Conservation (phyloP, 2,797 vertebrate genomes). For the Spatula clypeata region DNA sequence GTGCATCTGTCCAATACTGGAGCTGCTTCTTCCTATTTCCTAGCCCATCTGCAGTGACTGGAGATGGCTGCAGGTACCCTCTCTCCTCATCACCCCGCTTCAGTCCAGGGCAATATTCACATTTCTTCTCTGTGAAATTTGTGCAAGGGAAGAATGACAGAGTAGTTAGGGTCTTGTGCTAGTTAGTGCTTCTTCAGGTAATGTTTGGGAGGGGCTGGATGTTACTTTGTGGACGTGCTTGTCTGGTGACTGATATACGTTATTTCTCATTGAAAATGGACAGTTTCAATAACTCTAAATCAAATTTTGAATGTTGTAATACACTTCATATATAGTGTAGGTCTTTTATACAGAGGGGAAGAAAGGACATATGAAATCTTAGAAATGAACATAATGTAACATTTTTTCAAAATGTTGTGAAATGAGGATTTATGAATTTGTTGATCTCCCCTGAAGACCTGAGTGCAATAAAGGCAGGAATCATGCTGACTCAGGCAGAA, state of each 20-base stretch:
- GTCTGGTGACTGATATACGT: accelerated
- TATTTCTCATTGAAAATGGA: background rate
- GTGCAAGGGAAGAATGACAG: background rate
- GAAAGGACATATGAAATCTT: background rate
- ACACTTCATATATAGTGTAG: accelerated
- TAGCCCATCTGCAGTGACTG: accelerated
- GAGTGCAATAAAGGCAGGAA: background rate
- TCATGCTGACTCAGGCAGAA: constrained; percentile 6
- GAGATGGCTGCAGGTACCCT: background rate
- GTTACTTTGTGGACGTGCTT: background rate
- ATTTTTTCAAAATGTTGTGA: constrained; percentile 18
- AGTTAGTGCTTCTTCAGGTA: background rate
- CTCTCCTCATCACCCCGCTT: background rate
- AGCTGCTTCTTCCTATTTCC: background rate
- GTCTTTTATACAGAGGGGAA: background rate
- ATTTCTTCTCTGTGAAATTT: background rate
- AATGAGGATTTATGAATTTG: constrained; percentile 52
- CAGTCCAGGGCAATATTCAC: background rate
- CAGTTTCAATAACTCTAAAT: background rate
- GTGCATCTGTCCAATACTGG: background rate
- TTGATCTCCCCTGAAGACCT: constrained; percentile 12
- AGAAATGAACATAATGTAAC: background rate
- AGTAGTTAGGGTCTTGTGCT: background rate
- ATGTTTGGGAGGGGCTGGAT: background rate
- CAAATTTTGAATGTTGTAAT: background rate